These are phyloP conservation scores for Cyrtorhinus lividipennis DNA, from an alignment of 1,140 invertebrate genomes.

Conservation along the genomic window DNA sequence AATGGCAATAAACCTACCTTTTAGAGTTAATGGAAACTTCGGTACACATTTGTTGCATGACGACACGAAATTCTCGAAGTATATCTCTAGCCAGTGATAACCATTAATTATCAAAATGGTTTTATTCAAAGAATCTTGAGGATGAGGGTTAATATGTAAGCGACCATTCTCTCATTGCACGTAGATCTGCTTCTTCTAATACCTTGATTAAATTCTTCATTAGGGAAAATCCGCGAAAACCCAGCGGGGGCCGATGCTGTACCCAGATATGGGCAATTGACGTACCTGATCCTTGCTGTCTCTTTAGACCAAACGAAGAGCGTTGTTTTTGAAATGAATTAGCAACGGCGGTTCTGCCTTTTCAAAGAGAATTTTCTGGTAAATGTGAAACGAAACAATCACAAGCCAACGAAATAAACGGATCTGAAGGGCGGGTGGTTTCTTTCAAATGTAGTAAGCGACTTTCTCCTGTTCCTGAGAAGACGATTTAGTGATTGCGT, in stretches of 20 bases:
- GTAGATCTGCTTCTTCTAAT: neutral
- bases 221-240: no score
- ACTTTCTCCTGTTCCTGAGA: neutral
- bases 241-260: no score
- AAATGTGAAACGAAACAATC: neutral
- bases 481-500: neutral
- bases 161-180: neutral
- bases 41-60: no score
- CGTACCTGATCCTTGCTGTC: no score
- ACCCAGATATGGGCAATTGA: no score
- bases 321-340: no score
- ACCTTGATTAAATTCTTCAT: neutral
- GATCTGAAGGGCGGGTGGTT: neutral
- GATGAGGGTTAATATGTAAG: neutral
- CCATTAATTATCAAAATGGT: neutral
- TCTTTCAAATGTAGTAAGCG: constrained; percentile 5
- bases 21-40: no score
- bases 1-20: no score
- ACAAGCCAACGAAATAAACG: neutral
- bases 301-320: no score
- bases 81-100: no score
- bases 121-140: neutral
- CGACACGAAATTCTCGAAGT: no score
- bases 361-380: neutral
- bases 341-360: neutral